A percentile compares a stretch with the other conserved stretches of the same genome.
These are phyloP conservation scores for Varecia variegata DNA, from an alignment of 2,797 vertebrate genomes.

Conservation along the genomic window DNA sequence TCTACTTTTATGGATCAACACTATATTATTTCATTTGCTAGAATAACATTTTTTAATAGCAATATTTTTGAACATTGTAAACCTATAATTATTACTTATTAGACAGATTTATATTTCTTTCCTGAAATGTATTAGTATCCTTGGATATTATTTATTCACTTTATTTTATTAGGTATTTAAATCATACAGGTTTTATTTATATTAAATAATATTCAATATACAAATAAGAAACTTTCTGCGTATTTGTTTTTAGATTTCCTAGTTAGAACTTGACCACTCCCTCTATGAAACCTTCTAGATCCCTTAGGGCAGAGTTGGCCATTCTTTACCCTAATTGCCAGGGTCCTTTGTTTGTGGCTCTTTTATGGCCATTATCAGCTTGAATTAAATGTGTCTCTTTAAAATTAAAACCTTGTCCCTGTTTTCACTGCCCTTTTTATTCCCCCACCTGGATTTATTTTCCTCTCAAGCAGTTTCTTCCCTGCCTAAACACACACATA, in stretches of 20 bases:
- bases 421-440: not conserved
- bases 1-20: not conserved
- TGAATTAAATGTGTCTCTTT: not conserved
- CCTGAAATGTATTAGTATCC: not conserved
- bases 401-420: not conserved
- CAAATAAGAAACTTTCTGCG: not conserved
- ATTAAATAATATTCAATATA: not conserved
- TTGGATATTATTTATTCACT: not conserved
- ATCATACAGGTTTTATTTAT: not conserved
- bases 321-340: not conserved
- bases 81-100: not conserved
- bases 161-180: not conserved
- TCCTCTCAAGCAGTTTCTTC: not conserved
- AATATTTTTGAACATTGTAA: not conserved
- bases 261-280: not conserved
- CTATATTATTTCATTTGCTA: not conserved
- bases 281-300: not conserved
- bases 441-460: not conserved
- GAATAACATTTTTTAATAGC: not conserved
- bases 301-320: not conserved
- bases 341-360: not conserved
- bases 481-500: not conserved
- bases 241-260: not conserved
- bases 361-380: not conserved
- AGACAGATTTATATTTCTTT: not conserved